phyloP scores from a whole-genome alignment of 2,888 invertebrate species.

The Drosophila dives region DNA sequence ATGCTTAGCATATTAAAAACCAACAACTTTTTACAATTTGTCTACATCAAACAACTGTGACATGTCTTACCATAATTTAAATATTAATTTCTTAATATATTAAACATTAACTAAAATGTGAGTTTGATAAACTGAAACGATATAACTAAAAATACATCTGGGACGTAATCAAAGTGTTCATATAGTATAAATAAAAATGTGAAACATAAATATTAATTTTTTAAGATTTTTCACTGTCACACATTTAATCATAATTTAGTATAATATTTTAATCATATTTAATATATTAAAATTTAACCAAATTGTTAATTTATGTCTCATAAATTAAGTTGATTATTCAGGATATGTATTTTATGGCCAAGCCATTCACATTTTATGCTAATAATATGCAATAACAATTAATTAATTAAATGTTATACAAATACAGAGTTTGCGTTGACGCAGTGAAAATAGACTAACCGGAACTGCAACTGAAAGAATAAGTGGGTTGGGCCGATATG shows the following conservation, averaged over 20 bases:
- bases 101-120: background rate
- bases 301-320: conserved; percentile 5
- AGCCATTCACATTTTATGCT: conserved; percentile 59
- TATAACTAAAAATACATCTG: too few relatives aligned
- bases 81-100: background rate
- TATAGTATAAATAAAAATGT: background rate
- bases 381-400: conserved; percentile 60
- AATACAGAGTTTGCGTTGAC: conserved; percentile 31
- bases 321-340: conserved; percentile 54
- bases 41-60: background rate
- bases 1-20: background rate
- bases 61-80: background rate
- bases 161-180: too few relatives aligned
- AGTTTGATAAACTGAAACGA: too few relatives aligned
- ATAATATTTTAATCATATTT: too few relatives aligned
- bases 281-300: background rate
- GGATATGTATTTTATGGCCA: conserved; percentile 60
- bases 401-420: conserved; percentile 65
- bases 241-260: background rate
- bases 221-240: background rate
- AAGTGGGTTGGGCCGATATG: conserved; percentile 70
- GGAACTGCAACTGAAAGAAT: conserved; percentile 72
- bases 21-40: background rate
- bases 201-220: background rate
- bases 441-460: conserved; percentile 63